Evolutionary conservation across 2,888 invertebrate species (phyloP).

Genomic region (Limnephilus rhombicus): DNA sequence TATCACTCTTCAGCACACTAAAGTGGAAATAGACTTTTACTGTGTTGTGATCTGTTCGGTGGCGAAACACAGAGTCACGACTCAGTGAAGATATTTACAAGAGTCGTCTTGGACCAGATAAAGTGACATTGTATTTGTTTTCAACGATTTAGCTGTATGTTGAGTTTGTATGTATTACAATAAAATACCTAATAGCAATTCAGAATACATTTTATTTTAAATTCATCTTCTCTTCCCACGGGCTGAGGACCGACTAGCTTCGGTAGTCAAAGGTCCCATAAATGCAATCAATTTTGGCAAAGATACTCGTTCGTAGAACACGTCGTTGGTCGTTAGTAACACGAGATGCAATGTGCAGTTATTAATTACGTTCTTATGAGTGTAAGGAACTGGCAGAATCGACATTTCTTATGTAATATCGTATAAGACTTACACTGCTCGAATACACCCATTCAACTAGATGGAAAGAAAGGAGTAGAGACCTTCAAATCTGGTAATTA

Average conservation of each 20-base stretch:
- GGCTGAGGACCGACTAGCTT: neutral
- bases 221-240: neutral
- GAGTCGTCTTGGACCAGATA: constrained; percentile 10
- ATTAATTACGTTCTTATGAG: neutral
- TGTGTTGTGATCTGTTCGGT: constrained; percentile 18
- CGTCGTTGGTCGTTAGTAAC: neutral
- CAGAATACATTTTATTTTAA: neutral
- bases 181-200: neutral
- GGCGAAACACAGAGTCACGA: constrained; percentile 28
- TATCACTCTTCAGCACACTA: constrained; percentile 3
- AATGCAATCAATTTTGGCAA: neutral
- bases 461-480: neutral
- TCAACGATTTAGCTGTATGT: neutral
- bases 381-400: neutral
- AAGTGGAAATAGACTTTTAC: constrained; percentile 15
- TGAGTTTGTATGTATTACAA: neutral
- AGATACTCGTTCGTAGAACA: neutral
- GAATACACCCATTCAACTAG: neutral
- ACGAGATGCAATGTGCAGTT: neutral
- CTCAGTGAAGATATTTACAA: neutral
- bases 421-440: neutral
- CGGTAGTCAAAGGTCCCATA: neutral
- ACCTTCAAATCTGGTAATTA: too few relatives aligned
- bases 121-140: neutral
- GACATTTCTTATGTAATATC: neutral